Conservation (phyloP, 2,797 vertebrate species). For the Luscinia luscinia region DNA sequence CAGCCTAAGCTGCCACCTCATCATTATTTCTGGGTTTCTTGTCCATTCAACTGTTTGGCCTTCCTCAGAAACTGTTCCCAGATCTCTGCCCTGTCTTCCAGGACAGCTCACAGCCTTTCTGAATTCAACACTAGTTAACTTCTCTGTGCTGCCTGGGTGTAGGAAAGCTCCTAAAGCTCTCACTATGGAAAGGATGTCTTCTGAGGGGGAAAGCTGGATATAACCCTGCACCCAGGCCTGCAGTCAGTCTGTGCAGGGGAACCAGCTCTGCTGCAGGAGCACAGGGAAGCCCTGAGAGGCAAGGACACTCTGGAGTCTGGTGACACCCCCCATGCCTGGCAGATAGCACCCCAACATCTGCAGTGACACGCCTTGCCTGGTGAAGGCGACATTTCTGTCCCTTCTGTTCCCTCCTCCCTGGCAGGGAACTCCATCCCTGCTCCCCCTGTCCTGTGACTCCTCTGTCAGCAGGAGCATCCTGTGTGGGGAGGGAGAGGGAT, state of each 20-base stretch:
- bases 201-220: background rate
- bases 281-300: background rate
- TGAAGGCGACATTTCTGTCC: background rate
- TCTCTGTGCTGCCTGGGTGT: background rate
- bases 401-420: background rate
- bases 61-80: background rate
- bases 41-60: background rate
- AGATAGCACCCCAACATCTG: background rate
- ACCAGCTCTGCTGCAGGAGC: background rate
- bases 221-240: background rate
- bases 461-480: constrained; percentile 41
- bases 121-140: background rate
- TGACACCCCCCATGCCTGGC: background rate
- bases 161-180: background rate
- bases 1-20: background rate
- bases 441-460: background rate
- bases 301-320: background rate
- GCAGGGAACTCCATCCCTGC: background rate
- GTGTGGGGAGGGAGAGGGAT: background rate
- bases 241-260: background rate
- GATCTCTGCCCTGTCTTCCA: background rate
- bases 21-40: background rate
- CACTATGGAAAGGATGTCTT: no score
- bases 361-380: background rate
- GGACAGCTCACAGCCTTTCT: background rate